A percentile compares a stretch with the other conserved stretches of the same genome.
Conservation (phyloP, 2,888 invertebrate genomes). For the Apocheima hispidaria region DNA sequence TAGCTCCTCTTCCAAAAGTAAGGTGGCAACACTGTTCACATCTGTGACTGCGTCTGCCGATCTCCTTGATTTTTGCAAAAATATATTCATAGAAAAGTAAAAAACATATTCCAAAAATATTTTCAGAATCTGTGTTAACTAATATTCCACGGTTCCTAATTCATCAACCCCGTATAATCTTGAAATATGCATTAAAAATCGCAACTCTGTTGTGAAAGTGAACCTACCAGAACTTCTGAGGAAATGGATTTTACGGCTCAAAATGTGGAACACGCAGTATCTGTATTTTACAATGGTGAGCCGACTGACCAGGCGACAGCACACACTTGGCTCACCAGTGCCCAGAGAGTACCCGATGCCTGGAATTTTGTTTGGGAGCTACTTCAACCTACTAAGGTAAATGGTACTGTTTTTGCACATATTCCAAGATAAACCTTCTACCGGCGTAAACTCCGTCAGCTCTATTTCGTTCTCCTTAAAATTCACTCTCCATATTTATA, state of each 20-base stretch:
- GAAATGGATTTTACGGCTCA: constrained; percentile 88
- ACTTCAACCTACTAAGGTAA: constrained; percentile 92
- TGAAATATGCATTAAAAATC: constrained; percentile 21
- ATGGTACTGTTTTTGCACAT: background rate
- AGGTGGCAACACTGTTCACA: background rate
- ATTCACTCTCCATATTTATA: too few relatives aligned
- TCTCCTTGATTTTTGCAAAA: constrained; percentile 8
- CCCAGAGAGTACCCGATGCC: constrained; percentile 94
- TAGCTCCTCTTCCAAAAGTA: too few relatives aligned
- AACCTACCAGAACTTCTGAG: constrained; percentile 1
- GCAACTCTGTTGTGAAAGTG: constrained; percentile 3
- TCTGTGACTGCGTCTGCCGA: background rate
- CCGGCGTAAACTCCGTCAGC: background rate
- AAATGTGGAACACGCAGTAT: constrained; percentile 89
- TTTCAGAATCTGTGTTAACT: background rate
- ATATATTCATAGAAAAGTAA: too few relatives aligned
- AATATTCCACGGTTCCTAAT: background rate
- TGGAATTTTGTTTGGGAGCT: constrained; percentile 98
- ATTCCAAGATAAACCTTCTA: background rate
- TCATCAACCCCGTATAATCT: background rate
- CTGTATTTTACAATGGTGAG: constrained; percentile 88
- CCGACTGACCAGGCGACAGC: constrained; percentile 90
- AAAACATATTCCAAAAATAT: background rate
- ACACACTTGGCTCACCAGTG: constrained; percentile 94
- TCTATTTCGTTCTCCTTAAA: background rate